Conservation (phyloP, 2,888 invertebrate species). For the Patella pellucida region DNA sequence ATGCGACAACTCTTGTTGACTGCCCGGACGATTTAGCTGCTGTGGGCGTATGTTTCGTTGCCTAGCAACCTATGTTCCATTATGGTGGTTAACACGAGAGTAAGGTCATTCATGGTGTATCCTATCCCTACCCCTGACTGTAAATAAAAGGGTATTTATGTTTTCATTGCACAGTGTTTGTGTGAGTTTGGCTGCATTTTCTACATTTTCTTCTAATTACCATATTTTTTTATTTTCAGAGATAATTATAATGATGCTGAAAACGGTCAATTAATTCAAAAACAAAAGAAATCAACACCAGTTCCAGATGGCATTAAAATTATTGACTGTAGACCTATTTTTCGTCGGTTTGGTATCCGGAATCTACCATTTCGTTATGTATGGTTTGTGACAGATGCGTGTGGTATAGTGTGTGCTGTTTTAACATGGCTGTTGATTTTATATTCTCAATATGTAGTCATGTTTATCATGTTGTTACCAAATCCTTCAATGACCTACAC, state of each 20-base stretch:
- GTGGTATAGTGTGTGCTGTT: constrained; percentile 86
- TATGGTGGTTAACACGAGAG: no score
- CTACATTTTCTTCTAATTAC: no score
- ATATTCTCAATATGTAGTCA: constrained; percentile 90
- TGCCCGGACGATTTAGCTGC: no score
- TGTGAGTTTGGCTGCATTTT: no score
- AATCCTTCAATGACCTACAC: constrained; percentile 78
- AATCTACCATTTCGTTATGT: constrained; percentile 48
- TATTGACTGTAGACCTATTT: constrained; percentile 62
- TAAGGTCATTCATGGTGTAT: no score
- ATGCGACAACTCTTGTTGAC: no score
- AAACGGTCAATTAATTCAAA: constrained; percentile 3
- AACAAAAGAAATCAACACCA: constrained; percentile 29
- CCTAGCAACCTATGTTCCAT: no score
- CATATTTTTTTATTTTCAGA: neutral
- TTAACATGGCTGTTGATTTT: constrained; percentile 85
- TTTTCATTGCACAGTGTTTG: no score
- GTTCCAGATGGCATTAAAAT: constrained; percentile 59
- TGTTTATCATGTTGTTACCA: constrained; percentile 83
- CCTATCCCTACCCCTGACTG: no score
- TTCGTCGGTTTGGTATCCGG: constrained; percentile 52
- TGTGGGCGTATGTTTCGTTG: no score
- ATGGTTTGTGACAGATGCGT: constrained; percentile 86
- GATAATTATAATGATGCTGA: neutral
- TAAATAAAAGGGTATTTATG: no score